A percentile compares a stretch with the other conserved stretches of the same genome.
Evolutionary conservation across 1,140 invertebrate genomes (phyloP).

Genomic region (Hirudo medicinalis): DNA sequence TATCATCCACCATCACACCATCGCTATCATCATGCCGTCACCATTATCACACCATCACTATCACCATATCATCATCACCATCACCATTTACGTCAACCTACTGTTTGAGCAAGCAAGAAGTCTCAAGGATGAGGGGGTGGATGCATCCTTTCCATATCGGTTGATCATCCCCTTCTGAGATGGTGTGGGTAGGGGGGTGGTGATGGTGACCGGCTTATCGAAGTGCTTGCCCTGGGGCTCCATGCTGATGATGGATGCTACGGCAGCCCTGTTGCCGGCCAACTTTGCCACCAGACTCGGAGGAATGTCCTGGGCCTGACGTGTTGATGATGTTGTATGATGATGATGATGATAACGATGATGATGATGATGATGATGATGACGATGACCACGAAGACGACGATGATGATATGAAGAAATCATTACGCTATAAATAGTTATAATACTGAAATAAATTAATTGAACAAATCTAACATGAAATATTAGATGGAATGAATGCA

Average conservation of each 20-base stretch:
- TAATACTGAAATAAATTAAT: too few relatives aligned
- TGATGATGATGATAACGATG: too few relatives aligned
- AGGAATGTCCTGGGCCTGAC: constrained; percentile 2
- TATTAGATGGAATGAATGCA: background rate
- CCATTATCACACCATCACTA: too few relatives aligned
- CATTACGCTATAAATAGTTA: too few relatives aligned
- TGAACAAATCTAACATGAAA: too few relatives aligned
- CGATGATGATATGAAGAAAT: too few relatives aligned
- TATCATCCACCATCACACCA: too few relatives aligned
- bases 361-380: too few relatives aligned
- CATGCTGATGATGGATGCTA: background rate
- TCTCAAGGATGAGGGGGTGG: background rate
- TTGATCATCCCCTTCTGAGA: constrained; percentile 8
- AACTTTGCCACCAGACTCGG: background rate
- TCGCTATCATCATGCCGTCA: too few relatives aligned
- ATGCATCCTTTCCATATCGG: constrained; percentile 3
- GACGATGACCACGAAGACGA: too few relatives aligned
- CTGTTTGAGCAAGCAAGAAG: background rate
- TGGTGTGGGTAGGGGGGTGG: background rate
- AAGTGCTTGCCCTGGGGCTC: constrained; percentile 1
- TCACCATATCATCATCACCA: too few relatives aligned
- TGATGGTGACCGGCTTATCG: background rate
- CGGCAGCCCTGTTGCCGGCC: background rate
- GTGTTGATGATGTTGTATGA: background rate
- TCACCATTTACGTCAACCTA: background rate